These are phyloP conservation scores for Amiota minor DNA, from an alignment of 2,888 invertebrate genomes.

Conservation along the genomic window DNA sequence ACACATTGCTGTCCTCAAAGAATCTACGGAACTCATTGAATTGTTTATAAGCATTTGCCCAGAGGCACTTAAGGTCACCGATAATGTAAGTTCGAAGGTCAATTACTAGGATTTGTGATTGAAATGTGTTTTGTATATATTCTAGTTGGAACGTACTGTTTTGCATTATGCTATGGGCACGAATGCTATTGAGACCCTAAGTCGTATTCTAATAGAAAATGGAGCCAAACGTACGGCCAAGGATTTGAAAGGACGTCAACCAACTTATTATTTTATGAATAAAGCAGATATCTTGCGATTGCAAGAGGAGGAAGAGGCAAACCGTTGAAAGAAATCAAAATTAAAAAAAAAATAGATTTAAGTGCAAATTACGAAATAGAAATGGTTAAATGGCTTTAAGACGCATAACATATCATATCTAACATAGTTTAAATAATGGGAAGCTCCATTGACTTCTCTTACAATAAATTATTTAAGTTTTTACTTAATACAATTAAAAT, in stretches of 20 bases:
- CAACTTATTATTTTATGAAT: constrained; percentile 94
- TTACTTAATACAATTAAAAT: too few species aligned
- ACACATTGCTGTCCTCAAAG: constrained; percentile 89
- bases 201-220: constrained; percentile 85
- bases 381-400: constrained; percentile 25
- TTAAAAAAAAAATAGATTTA: background rate
- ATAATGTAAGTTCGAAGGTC: constrained; percentile 79
- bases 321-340: constrained; percentile 56
- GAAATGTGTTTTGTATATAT: constrained; percentile 34
- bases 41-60: constrained; percentile 83
- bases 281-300: constrained; percentile 89
- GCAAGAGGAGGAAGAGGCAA: constrained; percentile 85
- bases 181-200: constrained; percentile 86
- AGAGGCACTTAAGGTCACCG: constrained; percentile 83
- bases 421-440: background rate
- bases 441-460: too few species aligned
- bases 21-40: constrained; percentile 86
- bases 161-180: constrained; percentile 94
- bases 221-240: constrained; percentile 88
- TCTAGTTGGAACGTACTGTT: constrained; percentile 87
- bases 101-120: background rate
- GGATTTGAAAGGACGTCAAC: constrained; percentile 90
- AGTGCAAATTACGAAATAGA: background rate
- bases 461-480: too few species aligned
- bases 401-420: constrained; percentile 1